Base-by-base conservation (phyloP, 2,888 invertebrate genomes). In the Drosophila robusta region DNA sequence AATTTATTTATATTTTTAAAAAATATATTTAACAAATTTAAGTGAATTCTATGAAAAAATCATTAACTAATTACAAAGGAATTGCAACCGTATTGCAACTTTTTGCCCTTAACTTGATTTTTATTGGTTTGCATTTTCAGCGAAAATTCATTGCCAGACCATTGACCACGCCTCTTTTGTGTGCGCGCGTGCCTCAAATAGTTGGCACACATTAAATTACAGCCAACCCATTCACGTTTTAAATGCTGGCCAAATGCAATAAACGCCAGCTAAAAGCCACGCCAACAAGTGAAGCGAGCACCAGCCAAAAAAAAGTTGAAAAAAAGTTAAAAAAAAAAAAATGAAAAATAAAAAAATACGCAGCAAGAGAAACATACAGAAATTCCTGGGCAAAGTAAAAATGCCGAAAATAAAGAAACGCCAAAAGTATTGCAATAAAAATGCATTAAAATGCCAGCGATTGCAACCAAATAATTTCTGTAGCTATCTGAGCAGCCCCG, bases 201-300 rank as follows among this genome's bases (percentile, higher is more conserved):
- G 76, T 80, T 81, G 66, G 66, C 83, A 62, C 73, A 70, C 80
- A 79, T 85, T 85, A 82, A 85, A 85, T 85, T 75, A 67, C 79
- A 51, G 62, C 34, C 34, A 34, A 34, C 51, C 64, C 68, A 38
- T 70, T 75, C 76, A 73, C 68, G 83, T 79, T 80, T 80, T 80
- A 86, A 80, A 82, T 83, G 80, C 66, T 55, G 56, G 62, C 73
- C 64, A 83, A 83, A 77, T 80, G 83, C 83, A 81, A 81, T 81
- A 81, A 81, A 80, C 70, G 80, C 86, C 83, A 84, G 66, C 70
- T 67, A 70, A 84, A 77, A 77, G 81, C 74, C 67, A 80, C 74
- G 67, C 66, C 64, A 67, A 51, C 66, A 70, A 76, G 58, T 56
- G 65, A 50, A 34, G 38, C 24, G 18, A 52, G 58, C 55, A 62